Evolutionary conservation across 2,888 invertebrate species (phyloP), one percentile per base, ranked within the genome.

Genomic region (Eupithecia subumbrata): DNA sequence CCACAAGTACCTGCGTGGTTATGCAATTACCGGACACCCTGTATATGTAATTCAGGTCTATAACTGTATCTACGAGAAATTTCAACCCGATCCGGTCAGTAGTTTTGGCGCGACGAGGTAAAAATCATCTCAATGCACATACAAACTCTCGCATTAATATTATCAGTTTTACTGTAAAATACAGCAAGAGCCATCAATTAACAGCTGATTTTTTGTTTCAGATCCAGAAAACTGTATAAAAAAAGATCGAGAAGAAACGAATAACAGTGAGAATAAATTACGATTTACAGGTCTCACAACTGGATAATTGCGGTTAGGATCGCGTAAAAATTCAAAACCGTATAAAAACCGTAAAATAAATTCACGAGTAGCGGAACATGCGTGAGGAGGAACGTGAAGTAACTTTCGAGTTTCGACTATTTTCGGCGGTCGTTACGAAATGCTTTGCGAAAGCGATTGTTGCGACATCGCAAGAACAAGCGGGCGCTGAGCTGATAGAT

Each of bases 391-490:
- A 87, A 85, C 88, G 87, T 87, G 85, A 86, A 87, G 88, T 88
- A 91, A 92, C 92, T 91, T 91, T 91, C 91, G 85, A 89, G 89
- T 89, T 91, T 91, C 91, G 85, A 89, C 90, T 89, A 89, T 91
- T 91, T 92, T 92, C 85, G 90, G 89, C 88, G 85, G 88, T 85
- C 82, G 85, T 92, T 91, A 90, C 90, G 91, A 91, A 89, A 92
- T 87, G 76, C 84, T 89, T 92, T 92, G 91, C 92, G 92, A 92
- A 92, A 92, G 91, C 89, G 88, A 84, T 84, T 87, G 84, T 92
- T 91, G 88, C 91, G 87, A 87, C 85, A 76, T 75, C 79, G 73
- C 60, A 22, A 73, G 76, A 64, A 74, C 74, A 76, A 76, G 74
- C 76, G 52, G 77, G 80, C 80, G 87, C 85, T 85, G 84, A 86